phyloP scores from a whole-genome alignment of 2,113 vertebrate species.

The Loxodonta africana region DNA sequence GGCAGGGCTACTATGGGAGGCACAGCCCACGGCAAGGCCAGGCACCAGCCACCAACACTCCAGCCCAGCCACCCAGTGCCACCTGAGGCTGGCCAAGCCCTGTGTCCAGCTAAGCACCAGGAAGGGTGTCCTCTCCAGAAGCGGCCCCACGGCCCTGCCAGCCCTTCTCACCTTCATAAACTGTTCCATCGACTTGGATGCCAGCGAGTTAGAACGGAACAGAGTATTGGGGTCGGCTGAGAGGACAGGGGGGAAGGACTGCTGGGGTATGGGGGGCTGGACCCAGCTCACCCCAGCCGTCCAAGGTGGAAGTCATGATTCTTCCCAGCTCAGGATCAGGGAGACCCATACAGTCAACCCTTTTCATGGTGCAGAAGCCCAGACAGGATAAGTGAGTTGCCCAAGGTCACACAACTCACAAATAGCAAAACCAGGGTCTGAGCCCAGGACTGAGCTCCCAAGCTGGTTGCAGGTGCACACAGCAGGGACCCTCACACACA shows the following conservation, averaged over 20 bases:
- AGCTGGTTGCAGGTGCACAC: neutral
- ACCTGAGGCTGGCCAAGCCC: neutral
- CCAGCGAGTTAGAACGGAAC: constrained; percentile 95
- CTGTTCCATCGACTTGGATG: constrained; percentile 96
- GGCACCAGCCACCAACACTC: neutral
- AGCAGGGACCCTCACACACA: too few relatives aligned
- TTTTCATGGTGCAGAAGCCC: neutral
- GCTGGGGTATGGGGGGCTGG: rapidly evolving
- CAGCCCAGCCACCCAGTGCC: neutral
- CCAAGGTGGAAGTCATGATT: neutral
- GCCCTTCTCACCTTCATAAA: constrained; percentile 93
- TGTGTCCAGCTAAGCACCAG: neutral
- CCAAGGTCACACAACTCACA: neutral
- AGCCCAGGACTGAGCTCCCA: neutral
- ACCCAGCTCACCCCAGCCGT: neutral
- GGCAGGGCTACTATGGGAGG: rapidly evolving
- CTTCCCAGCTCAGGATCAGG: neutral
- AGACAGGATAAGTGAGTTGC: neutral
- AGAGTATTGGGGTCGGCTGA: constrained; percentile 96
- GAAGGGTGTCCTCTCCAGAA: neutral
- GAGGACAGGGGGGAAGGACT: constrained; percentile 42
- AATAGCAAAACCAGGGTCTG: neutral
- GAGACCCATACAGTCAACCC: neutral
- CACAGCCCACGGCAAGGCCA: neutral
- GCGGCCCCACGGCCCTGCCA: rapidly evolving